Base-by-base conservation (phyloP, 2,888 invertebrate species). In the Aporophyla lueneburgensis region DNA sequence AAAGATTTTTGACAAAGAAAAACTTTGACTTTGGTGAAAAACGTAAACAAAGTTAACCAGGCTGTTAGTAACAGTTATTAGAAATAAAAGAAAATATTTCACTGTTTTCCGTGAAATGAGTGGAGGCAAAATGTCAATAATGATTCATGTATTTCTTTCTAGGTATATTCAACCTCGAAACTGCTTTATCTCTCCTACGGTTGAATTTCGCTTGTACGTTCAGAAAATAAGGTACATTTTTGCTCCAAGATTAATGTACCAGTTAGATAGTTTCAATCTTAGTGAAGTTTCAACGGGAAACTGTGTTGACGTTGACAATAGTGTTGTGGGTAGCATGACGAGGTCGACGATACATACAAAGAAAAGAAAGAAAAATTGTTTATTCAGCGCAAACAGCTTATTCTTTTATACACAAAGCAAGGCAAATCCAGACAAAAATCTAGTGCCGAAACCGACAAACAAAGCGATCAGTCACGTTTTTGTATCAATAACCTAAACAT, bases 401-500 rank as follows among this genome's bases (percentile, higher is more conserved):
- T 33, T 59, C 16, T 5, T 33, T 46, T 6, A 0, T 6, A 66
- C 3, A 53, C 2, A 24, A 74, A 63, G 16, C 21, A 12, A 49
- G 7, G 21, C 24, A 49, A 54, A 70, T 12, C 7, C 16, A 62
- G 24, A 62, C 9, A 4, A 33, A 46, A 62, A 40, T 6, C 33
- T 40, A 49, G 69, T 54, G 16, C 46, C 6, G 5, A 51, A 19
- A 61, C 40, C 1, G 0, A n/a, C n/a, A 78, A 56, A 70, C 16
- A 67, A 56, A 53, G 12, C n/a, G n/a, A 78, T 83, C 33, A 78
- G 78, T 83, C 66, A 71, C n/a, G 14, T 67, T 49, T 27, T 63
- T 54, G 21, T 56, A 62, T 49, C 49, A 67, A 58, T 53, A 63
- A 43, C 56, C 12, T 4, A 58, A 67, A 71, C 40, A 66, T 67